Conservation (phyloP, 2,797 vertebrate genomes). For the Hydrophis major region DNA sequence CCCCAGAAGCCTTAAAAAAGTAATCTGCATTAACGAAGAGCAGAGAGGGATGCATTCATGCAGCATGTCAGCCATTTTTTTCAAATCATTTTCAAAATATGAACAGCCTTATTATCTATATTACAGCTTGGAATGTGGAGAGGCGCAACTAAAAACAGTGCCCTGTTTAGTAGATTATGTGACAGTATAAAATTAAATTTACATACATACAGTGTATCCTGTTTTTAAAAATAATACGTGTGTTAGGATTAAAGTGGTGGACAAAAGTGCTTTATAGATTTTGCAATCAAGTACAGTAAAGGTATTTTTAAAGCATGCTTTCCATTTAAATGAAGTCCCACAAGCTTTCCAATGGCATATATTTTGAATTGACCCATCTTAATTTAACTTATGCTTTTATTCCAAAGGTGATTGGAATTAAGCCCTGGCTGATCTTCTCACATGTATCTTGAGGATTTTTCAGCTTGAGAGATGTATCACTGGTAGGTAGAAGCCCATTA, state of each 20-base stretch:
- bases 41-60: not conserved
- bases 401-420: constrained; percentile 34
- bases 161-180: not conserved
- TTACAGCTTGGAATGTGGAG: not conserved
- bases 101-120: not conserved
- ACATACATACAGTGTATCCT: not conserved
- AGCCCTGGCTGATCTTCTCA: constrained; percentile 17
- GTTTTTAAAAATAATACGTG: not conserved
- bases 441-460: constrained; percentile 19
- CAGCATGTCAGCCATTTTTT: not conserved
- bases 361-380: constrained; percentile 13
- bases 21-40: not conserved
- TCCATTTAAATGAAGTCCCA: constrained; percentile 21
- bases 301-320: constrained; percentile 23
- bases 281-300: not conserved
- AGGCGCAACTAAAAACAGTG: not conserved
- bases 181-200: not conserved
- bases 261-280: constrained; percentile 26
- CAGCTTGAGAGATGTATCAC: constrained; percentile 33
- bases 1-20: not conserved
- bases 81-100: not conserved
- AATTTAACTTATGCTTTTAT: constrained; percentile 32
- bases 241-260: constrained; percentile 25
- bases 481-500: constrained; percentile 38
- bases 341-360: constrained; percentile 26